Evolutionary conservation across 2,797 vertebrate species (phyloP).

Genomic region (Lycodopsis pacificus): DNA sequence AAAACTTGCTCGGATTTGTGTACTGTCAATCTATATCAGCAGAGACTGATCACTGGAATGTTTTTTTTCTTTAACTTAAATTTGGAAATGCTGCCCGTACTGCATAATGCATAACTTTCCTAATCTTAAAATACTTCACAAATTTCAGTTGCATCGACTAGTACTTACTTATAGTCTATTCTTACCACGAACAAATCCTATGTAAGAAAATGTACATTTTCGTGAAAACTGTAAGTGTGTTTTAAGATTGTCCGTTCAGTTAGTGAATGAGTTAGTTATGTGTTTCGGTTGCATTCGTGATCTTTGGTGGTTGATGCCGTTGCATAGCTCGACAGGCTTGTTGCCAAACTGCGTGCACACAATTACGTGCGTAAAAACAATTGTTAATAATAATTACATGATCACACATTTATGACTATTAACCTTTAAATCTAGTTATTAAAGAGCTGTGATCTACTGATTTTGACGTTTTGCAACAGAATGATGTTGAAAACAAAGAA

Average conservation of each 20-base stretch:
- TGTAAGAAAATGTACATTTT: too few relatives aligned
- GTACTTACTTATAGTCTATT: not conserved
- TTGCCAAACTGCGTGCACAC: too few relatives aligned
- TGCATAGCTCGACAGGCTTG: not conserved
- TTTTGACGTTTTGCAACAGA: not conserved
- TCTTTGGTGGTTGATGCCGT: not conserved
- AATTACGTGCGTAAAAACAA: not conserved
- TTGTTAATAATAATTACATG: not conserved
- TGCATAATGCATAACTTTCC: not conserved
- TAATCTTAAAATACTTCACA: not conserved
- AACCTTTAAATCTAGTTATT: not conserved
- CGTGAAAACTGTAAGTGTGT: too few relatives aligned
- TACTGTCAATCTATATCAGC: slow-evolving; percentile 12
- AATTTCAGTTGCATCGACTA: not conserved
- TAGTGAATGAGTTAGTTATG: too few relatives aligned
- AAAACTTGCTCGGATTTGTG: slow-evolving; percentile 9
- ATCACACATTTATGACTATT: not conserved
- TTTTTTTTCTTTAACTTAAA: slow-evolving; percentile 20
- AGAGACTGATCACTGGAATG: not conserved
- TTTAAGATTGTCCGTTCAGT: too few relatives aligned
- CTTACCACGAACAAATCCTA: not conserved
- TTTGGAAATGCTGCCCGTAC: slow-evolving; percentile 9
- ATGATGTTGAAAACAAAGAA: not conserved
- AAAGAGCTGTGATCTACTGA: not conserved
- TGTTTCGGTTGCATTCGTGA: too few relatives aligned